These are phyloP conservation scores for Oreortyx pictus DNA, from an alignment of 2,797 vertebrate species.

Conservation along the genomic window DNA sequence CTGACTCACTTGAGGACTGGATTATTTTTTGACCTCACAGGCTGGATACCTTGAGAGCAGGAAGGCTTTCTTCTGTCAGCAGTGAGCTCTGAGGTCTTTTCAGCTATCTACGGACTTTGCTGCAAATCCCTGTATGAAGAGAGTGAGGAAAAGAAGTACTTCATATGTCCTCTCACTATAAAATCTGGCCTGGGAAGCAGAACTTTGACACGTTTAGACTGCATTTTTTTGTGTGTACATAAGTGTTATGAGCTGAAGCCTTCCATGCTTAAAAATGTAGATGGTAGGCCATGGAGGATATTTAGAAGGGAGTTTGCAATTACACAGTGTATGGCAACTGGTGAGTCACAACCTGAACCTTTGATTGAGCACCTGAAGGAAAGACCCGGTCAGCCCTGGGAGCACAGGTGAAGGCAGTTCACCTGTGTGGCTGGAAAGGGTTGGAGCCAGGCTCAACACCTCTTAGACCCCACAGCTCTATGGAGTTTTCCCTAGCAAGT, in stretches of 20 bases:
- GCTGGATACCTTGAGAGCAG: neutral
- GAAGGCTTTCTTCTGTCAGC: neutral
- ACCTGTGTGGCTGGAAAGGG: no score
- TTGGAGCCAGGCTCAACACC: no score
- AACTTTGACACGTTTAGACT: accelerated
- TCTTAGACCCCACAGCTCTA: no score
- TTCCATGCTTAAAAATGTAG: neutral
- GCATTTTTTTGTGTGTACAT: neutral
- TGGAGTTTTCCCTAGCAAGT: no score
- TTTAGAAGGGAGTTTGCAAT: neutral
- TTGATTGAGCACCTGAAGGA: no score
- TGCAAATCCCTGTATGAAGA: neutral
- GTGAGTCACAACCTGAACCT: no score
- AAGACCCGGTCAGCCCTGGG: no score
- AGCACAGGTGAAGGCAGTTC: no score
- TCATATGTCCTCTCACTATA: neutral
- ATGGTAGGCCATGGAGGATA: neutral
- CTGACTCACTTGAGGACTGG: neutral
- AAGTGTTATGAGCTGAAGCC: neutral
- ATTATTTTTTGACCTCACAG: neutral
- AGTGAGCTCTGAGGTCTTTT: neutral
- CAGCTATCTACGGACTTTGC: neutral
- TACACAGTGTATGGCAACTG: accelerated
- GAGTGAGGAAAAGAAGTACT: neutral
- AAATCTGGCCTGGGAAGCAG: neutral